These are phyloP conservation scores for Melipona bicolor DNA, from an alignment of 2,888 invertebrate genomes.

Conservation along the genomic window DNA sequence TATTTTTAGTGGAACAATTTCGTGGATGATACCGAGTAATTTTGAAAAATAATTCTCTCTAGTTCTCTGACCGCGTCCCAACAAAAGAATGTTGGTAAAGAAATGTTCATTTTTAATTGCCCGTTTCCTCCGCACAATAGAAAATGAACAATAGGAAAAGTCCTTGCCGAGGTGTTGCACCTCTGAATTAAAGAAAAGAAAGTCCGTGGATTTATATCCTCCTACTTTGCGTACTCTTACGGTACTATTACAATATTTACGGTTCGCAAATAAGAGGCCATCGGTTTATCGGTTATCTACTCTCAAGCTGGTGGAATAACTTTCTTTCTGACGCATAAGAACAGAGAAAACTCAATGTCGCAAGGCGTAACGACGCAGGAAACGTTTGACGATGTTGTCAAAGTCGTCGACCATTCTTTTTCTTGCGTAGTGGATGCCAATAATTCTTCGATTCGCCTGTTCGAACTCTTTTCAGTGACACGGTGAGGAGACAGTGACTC, in stretches of 20 bases:
- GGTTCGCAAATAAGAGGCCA: not conserved
- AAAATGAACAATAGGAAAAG: not conserved
- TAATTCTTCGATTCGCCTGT: not conserved
- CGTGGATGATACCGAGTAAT: too few species aligned
- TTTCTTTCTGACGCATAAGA: not conserved
- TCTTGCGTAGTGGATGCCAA: not conserved
- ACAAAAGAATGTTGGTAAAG: too few species aligned
- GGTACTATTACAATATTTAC: too few species aligned
- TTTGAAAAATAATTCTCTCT: too few species aligned
- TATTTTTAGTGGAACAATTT: too few species aligned
- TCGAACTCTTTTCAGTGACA: not conserved
- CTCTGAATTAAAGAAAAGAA: slow-evolving; percentile 15
- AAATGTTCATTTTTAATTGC: too few species aligned
- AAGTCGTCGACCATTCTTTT: not conserved
- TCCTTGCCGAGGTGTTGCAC: not conserved
- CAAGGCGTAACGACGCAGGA: too few species aligned
- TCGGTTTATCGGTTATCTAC: not conserved
- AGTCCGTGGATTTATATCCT: not conserved
- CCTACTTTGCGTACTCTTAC: not conserved
- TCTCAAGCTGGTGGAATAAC: not conserved
- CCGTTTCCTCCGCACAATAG: not conserved
- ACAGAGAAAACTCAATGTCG: not conserved
- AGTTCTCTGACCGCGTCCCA: too few species aligned
- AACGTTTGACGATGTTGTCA: too few species aligned
- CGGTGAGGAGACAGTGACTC: not conserved